These are phyloP conservation scores for Siniperca scherzeri DNA, from an alignment of 2,797 vertebrate species.

Conservation along the genomic window DNA sequence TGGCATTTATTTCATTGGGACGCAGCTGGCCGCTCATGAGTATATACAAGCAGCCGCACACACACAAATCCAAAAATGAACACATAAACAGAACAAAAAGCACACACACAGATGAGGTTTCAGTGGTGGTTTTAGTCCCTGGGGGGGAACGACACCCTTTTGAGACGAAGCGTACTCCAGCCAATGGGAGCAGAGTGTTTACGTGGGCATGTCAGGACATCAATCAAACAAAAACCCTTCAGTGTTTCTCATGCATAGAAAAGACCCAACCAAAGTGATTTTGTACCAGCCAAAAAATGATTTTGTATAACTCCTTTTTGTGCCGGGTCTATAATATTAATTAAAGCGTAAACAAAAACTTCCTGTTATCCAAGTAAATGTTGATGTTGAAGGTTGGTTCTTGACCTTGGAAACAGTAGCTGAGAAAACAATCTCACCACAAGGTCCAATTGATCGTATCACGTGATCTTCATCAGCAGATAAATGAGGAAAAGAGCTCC, in stretches of 20 bases:
- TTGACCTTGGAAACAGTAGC: neutral
- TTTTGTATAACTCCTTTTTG: neutral
- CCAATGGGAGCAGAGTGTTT: constrained; percentile 14
- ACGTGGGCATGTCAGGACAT: constrained; percentile 34
- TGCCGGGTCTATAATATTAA: neutral
- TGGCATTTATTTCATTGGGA: constrained; percentile 57
- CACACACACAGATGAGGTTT: constrained; percentile 44
- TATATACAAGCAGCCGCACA: constrained; percentile 14
- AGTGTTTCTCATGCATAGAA: constrained; percentile 28
- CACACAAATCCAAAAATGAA: neutral
- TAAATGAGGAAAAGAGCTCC: no score
- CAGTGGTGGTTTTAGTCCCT: constrained; percentile 8
- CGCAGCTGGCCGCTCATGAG: constrained; percentile 49
- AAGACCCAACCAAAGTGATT: constrained; percentile 7
- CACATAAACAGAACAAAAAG: neutral
- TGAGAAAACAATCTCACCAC: no score
- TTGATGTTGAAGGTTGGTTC: neutral
- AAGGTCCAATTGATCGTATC: no score
- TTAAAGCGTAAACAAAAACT: neutral
- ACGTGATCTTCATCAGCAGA: no score
- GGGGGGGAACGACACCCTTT: constrained; percentile 8
- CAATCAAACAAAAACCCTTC: constrained; percentile 27
- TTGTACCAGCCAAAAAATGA: neutral
- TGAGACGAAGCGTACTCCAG: constrained; percentile 25
- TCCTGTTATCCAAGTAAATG: neutral